Evolutionary conservation across 1,140 invertebrate genomes (phyloP), one percentile per base, ranked within the genome.

Genomic region (Hycleus cichorii): DNA sequence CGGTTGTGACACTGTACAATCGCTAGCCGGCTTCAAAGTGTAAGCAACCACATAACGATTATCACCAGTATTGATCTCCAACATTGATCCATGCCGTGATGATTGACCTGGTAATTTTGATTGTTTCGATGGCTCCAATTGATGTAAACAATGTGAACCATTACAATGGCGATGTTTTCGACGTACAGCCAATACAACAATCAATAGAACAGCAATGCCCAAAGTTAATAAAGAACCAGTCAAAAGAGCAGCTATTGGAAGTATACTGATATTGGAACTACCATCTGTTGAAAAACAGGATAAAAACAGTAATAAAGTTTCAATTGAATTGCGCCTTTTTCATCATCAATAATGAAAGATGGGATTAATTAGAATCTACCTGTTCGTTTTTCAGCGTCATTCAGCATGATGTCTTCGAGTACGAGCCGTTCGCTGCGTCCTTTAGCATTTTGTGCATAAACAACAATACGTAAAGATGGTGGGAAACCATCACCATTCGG

Each of bases 401-500:
- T 88, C 64, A 93, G 83, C 54, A 89, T 87, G 65, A 91, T 89
- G 67, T 91, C 90, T 69, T 93, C 89, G 9, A 95, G 76, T 0
- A 90, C 77, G 49, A 86, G 82, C 12, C 84, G 81, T 66, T 91
- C 89, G 59, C 90, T 91, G 56, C 85, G 83, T 45, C 91, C 92
- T 74, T 94, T 94, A 38, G 87, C 83, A 76, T 95, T 95, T 61
- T 84, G 82, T 39, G 91, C 88, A 72, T 92, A 94, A 54, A 90
- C 83, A 48, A 89, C 80, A 48, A 95, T 77, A 63, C 86, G 81
- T 57, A 90, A 78, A 25, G 83, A 83, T 9, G 81, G 80, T 10
- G 72, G 72, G 6, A 69, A 61, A 7, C 65, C 65, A 4, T 61
- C 62, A 12, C 62, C 53, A 26, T 59, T 59, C 12, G 60, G 57